Evolutionary conservation across 2,888 invertebrate species (phyloP), one percentile per base, ranked within the genome.

Genomic region (Agrochola macilenta): DNA sequence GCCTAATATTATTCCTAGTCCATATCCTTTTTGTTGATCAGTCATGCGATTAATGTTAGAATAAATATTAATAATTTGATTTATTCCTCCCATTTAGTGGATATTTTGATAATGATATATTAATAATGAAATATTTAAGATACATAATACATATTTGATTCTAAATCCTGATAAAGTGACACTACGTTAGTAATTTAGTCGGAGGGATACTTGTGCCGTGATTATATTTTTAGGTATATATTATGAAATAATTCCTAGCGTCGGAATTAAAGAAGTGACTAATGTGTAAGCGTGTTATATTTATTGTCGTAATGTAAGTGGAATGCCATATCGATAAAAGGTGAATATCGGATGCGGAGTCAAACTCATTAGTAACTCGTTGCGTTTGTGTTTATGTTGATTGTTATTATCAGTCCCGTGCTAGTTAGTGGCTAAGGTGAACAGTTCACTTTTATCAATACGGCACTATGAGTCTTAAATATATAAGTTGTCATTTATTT

Each of bases 91-190:
- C 96, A 96, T 96, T 96, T 96, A 96, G 96, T 96, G 96, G 96
- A 96, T 96, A 96, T 96, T 96, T 96, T 96, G 96, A 96, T 96
- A 96, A 96, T 96, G 96, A 96, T 96, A 96, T 96, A 96, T 96
- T 96, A 96, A 96, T 96, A 96, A 95, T 96, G 96, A 96, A 96
- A 96, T 96, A 96, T 96, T 96, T 96, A 96, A 96, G 96, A 96
- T 96, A 96, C 96, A 96, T 96, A 96, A 96, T 96, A 96, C 96
- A 96, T 96, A 96, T 96, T 96, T 96, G 96, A 96, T 96, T 96
- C 96, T 96, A 96, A 96, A 96, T 96, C 96, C 96, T 96, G 96
- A 96, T 96, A 96, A 96, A 96, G 96, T 96, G 96, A 96, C 96
- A 96, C 96, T 96, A 96, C 94, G 94, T 96, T 96, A 96, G 96